These are phyloP conservation scores for Anabacerthia variegaticeps DNA, from an alignment of 2,797 vertebrate genomes.

Conservation along the genomic window DNA sequence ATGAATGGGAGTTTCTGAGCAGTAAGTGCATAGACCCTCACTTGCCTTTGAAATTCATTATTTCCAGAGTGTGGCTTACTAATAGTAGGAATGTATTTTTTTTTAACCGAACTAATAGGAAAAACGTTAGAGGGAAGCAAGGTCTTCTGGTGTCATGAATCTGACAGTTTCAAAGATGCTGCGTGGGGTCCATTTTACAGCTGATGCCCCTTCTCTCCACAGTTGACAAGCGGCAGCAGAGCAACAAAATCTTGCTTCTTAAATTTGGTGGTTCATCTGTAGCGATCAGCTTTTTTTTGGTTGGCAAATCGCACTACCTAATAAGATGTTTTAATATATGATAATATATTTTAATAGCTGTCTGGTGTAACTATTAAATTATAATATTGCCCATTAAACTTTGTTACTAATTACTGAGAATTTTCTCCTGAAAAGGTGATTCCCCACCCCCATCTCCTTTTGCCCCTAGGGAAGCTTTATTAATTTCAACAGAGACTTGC, in stretches of 20 bases:
- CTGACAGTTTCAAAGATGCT: background rate
- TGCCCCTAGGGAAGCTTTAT: background rate
- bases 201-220: background rate
- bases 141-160: background rate
- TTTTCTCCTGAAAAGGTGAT: conserved; percentile 1
- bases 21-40: background rate
- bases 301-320: conserved; percentile 9
- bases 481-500: conserved; percentile 21
- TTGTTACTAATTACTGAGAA: background rate
- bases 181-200: background rate
- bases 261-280: background rate
- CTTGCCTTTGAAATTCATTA: background rate
- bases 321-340: conserved; percentile 13
- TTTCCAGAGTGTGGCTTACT: background rate
- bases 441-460: background rate
- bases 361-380: conserved; percentile 7
- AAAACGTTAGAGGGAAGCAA: background rate
- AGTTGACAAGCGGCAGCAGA: background rate
- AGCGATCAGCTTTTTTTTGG: background rate
- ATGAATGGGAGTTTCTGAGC: background rate
- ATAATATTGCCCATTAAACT: conserved; percentile 12
- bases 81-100: background rate
- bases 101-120: background rate
- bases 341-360: conserved; percentile 41
- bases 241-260: background rate